A percentile compares a stretch with the other conserved stretches of the same genome.
phyloP scores from a whole-genome alignment of 1,140 invertebrate genomes.

The Andricus grossulariae region DNA sequence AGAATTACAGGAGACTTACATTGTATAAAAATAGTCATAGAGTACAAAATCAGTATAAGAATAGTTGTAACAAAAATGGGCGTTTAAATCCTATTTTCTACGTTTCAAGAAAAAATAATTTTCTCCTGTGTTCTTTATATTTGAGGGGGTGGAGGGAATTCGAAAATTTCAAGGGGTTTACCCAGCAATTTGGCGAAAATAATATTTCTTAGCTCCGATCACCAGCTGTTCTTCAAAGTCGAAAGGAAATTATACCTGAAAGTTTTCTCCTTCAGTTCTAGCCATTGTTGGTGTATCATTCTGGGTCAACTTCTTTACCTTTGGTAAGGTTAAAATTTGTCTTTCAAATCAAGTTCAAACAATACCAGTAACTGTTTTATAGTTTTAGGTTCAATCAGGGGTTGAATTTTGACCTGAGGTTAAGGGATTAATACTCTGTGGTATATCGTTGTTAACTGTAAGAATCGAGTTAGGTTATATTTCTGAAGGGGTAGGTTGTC shows the following conservation, averaged over 20 bases:
- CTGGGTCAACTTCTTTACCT: constrained; percentile 4
- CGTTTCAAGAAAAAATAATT: no score
- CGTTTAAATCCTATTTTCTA: no score
- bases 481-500: no score
- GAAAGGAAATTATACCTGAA: constrained; percentile 19
- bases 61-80: no score
- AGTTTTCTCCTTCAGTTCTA: not conserved
- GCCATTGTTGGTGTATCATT: not conserved
- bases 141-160: not conserved
- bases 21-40: no score
- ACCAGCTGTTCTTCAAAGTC: not conserved
- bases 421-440: not conserved
- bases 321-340: not conserved
- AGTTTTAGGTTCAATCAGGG: constrained; percentile 1
- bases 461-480: no score
- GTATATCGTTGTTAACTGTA: not conserved
- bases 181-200: constrained; percentile 9
- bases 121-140: no score
- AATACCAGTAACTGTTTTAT: constrained; percentile 4
- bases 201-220: constrained; percentile 3
- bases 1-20: no score
- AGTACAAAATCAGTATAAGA: no score
- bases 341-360: not conserved
- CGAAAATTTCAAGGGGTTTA: not conserved
- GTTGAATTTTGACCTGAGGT: constrained; percentile 20